Evolutionary conservation across 2,113 vertebrate species (phyloP).

Genomic region (Grus americana): DNA sequence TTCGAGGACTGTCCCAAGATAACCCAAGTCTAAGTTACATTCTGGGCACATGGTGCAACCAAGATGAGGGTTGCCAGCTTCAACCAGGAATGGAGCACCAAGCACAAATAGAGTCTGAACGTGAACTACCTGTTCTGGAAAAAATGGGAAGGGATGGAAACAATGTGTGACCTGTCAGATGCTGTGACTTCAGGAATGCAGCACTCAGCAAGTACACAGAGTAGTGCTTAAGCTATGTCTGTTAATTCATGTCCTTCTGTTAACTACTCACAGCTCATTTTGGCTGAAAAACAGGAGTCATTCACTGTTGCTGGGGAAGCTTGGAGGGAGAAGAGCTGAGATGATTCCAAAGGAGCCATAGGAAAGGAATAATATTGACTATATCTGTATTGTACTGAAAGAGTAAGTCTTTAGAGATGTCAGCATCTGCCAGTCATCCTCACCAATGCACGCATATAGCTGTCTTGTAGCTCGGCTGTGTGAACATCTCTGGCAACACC

Average conservation of each 20-base stretch:
- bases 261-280: neutral
- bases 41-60: neutral
- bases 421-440: neutral
- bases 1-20: slow-evolving; percentile 18
- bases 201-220: neutral
- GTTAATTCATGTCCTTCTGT: neutral
- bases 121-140: slow-evolving; percentile 26
- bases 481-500: neutral
- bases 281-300: neutral
- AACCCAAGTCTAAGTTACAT: neutral
- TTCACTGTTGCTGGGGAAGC: neutral
- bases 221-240: neutral
- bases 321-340: neutral
- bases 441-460: neutral
- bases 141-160: slow-evolving; percentile 9
- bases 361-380: neutral
- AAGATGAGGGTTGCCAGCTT: neutral
- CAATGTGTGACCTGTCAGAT: neutral
- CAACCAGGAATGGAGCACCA: neutral
- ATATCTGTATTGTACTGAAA: neutral
- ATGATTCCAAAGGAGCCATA: neutral
- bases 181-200: neutral
- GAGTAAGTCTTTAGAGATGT: neutral
- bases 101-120: neutral
- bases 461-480: neutral